phyloP scores from a whole-genome alignment of 2,888 invertebrate genomes.

The Achlya flavicornis region DNA sequence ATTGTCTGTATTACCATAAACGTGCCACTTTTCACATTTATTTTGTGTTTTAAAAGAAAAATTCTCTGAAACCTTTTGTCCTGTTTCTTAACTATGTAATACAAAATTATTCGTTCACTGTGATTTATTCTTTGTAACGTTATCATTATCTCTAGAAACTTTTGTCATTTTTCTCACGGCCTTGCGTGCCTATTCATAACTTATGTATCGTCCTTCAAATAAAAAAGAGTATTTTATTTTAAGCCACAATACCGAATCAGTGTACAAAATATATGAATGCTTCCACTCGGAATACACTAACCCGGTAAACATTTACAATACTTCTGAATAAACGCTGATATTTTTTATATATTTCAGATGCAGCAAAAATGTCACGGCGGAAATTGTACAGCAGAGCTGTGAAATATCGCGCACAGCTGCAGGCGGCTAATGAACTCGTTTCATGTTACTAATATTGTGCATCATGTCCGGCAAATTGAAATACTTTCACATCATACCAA shows the following conservation, averaged over 20 bases:
- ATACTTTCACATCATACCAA: constrained; percentile 25
- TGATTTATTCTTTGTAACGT: not conserved
- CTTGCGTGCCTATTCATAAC: constrained; percentile 14
- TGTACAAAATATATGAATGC: constrained; percentile 13
- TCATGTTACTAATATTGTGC: constrained; percentile 71
- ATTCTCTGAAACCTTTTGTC: constrained; percentile 11
- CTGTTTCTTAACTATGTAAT: constrained; percentile 12
- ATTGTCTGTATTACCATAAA: constrained; percentile 44
- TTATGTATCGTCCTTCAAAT: constrained; percentile 13
- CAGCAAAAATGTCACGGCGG: constrained; percentile 65
- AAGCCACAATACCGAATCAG: constrained; percentile 2
- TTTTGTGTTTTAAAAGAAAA: constrained; percentile 23
- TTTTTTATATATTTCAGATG: constrained; percentile 55
- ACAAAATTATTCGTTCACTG: not conserved
- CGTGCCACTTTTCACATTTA: constrained; percentile 36
- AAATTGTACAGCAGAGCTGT: constrained; percentile 60
- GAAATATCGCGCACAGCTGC: constrained; percentile 74
- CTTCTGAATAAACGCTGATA: constrained; percentile 40
- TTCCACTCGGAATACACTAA: constrained; percentile 10
- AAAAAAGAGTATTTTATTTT: not conserved
- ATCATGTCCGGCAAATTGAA: constrained; percentile 60
- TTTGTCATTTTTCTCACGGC: not conserved
- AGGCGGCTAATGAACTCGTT: constrained; percentile 71
- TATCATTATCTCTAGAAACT: not conserved
- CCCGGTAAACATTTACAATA: constrained; percentile 21